Percentiles rank a stretch among this genome's conserved stretches.
phyloP scores from a whole-genome alignment of 2,888 invertebrate genomes.

The Orthonevra nobilis region DNA sequence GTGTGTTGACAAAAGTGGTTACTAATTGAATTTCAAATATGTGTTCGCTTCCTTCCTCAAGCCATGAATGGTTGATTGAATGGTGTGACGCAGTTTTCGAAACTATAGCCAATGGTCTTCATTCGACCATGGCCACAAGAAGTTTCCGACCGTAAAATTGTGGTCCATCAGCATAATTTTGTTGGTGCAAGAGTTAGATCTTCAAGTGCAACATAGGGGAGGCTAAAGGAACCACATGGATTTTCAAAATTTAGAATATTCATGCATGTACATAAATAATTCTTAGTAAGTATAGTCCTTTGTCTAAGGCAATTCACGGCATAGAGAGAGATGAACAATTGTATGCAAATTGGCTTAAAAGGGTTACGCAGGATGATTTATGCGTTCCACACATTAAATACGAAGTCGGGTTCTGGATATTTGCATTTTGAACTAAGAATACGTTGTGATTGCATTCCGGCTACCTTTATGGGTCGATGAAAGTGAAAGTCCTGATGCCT shows the following conservation, averaged over 20 bases:
- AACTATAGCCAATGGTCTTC: background rate
- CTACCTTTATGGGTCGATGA: too few species aligned
- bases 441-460: too few species aligned
- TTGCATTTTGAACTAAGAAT: too few species aligned
- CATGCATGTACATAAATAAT: too few species aligned
- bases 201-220: slow-evolving; percentile 6
- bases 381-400: slow-evolving; percentile 17
- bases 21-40: slow-evolving; percentile 1
- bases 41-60: background rate
- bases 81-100: background rate
- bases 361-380: slow-evolving; percentile 32
- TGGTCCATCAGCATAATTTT: slow-evolving; percentile 1
- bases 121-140: background rate
- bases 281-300: too few species aligned
- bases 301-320: too few species aligned
- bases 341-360: slow-evolving; percentile 43
- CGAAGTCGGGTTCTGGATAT: too few species aligned
- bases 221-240: background rate
- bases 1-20: background rate
- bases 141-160: background rate
- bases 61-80: background rate
- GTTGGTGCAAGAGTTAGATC: slow-evolving; percentile 4
- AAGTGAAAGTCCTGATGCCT: too few species aligned
- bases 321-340: too few species aligned
- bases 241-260: too few species aligned